phyloP scores from a whole-genome alignment of 2,797 vertebrate species.

The Lacerta viridis region DNA sequence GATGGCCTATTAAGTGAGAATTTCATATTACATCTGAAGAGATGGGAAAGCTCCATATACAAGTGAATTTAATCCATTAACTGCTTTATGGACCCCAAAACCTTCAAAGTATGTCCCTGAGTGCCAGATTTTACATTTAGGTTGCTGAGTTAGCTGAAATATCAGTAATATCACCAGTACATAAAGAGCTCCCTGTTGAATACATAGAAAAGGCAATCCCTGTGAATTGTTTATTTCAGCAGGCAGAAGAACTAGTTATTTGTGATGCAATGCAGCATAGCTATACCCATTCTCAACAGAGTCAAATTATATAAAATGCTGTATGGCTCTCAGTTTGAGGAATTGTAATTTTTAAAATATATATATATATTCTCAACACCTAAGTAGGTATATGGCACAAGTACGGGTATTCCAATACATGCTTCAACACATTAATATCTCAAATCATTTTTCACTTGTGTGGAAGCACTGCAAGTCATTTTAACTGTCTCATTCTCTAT shows the following conservation, averaged over 20 bases:
- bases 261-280: constrained; percentile 42
- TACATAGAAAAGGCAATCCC: constrained; percentile 4
- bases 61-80: constrained; percentile 54
- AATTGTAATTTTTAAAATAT: constrained; percentile 24
- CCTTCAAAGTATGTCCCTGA: constrained; percentile 61
- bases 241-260: constrained; percentile 15
- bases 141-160: constrained; percentile 67
- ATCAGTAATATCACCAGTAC: constrained; percentile 33
- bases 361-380: not conserved
- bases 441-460: not conserved
- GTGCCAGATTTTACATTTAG: constrained; percentile 66
- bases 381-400: constrained; percentile 31
- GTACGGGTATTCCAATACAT: constrained; percentile 56
- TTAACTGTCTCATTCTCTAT: not conserved
- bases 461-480: not conserved
- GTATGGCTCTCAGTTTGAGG: constrained; percentile 53
- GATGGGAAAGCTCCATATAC: constrained; percentile 53
- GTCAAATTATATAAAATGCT: constrained; percentile 61
- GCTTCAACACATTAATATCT: constrained; percentile 14
- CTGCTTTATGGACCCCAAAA: constrained; percentile 57
- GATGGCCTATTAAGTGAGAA: constrained; percentile 56
- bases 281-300: not conserved
- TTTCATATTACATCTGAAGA: constrained; percentile 57
- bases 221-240: constrained; percentile 51
- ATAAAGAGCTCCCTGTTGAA: constrained; percentile 56